A percentile compares a stretch with the other conserved stretches of the same genome.
These are phyloP conservation scores for Clunio marinus DNA, from an alignment of 2,888 invertebrate genomes.

Conservation along the genomic window DNA sequence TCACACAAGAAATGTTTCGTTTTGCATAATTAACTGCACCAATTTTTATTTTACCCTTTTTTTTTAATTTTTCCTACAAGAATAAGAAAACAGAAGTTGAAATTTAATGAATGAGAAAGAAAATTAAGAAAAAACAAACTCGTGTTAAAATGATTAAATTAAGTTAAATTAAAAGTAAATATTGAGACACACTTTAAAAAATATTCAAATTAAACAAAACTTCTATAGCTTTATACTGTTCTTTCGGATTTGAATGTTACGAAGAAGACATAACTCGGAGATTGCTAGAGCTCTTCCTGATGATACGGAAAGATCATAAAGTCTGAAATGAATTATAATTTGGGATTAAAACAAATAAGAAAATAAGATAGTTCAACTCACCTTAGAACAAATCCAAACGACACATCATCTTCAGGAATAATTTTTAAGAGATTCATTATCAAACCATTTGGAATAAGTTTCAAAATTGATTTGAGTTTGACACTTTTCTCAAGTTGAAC, in stretches of 20 bases:
- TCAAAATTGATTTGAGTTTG: slow-evolving; percentile 64
- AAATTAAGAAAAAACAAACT: not conserved
- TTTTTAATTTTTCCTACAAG: no score
- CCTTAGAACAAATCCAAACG: slow-evolving; percentile 32
- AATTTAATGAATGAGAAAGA: slow-evolving; percentile 40
- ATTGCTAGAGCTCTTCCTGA: slow-evolving; percentile 80
- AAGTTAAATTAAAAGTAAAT: slow-evolving; percentile 5
- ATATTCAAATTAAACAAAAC: slow-evolving; percentile 29
- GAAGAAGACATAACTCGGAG: slow-evolving; percentile 77
- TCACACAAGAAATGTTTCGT: no score
- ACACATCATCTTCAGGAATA: slow-evolving; percentile 44
- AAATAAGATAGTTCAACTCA: slow-evolving; percentile 23
- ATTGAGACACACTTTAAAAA: slow-evolving; percentile 3
- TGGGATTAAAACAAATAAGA: slow-evolving; percentile 27
- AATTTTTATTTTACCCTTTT: no score
- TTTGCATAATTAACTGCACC: no score
- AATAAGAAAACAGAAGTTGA: no score
- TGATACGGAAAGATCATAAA: slow-evolving; percentile 70
- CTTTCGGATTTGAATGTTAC: slow-evolving; percentile 66
- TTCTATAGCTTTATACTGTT: slow-evolving; percentile 48
- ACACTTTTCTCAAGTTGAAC: slow-evolving; percentile 70
- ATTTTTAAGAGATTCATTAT: slow-evolving; percentile 75
- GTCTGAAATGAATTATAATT: slow-evolving; percentile 42
- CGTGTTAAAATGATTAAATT: not conserved
- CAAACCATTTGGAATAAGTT: slow-evolving; percentile 69